These are phyloP conservation scores for Magallana angulata DNA, from an alignment of 1,140 invertebrate species.

Conservation along the genomic window DNA sequence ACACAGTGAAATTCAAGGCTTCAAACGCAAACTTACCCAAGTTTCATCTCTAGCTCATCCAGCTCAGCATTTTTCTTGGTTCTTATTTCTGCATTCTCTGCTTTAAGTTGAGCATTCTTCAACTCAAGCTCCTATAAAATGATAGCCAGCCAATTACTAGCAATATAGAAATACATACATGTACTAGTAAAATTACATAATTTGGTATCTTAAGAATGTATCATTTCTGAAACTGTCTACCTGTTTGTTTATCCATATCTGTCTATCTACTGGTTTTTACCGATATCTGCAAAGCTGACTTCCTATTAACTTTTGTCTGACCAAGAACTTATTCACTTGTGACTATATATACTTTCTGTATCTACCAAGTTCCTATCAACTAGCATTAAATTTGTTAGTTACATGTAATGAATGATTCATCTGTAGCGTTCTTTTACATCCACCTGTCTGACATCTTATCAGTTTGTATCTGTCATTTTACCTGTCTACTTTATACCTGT, in stretches of 20 bases:
- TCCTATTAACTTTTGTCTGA: too few relatives aligned
- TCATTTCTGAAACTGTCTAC: too few relatives aligned
- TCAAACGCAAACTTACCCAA: slow-evolving; percentile 64
- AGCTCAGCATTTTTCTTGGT: slow-evolving; percentile 70
- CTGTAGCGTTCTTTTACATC: neutral
- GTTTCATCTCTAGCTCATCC: slow-evolving; percentile 70
- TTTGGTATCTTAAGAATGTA: too few relatives aligned
- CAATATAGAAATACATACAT: too few relatives aligned
- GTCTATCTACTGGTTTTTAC: too few relatives aligned
- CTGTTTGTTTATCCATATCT: too few relatives aligned
- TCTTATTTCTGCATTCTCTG: slow-evolving; percentile 64
- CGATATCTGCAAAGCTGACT: too few relatives aligned
- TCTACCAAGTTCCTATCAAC: neutral
- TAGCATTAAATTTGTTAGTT: too few relatives aligned
- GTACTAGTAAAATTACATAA: too few relatives aligned
- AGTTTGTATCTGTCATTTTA: neutral
- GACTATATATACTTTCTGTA: neutral
- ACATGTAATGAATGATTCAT: neutral
- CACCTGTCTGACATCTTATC: neutral
- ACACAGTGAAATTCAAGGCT: too few relatives aligned
- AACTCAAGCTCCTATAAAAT: slow-evolving; percentile 68
- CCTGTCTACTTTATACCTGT: slow-evolving; percentile 42
- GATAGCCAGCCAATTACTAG: neutral
- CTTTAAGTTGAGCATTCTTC: slow-evolving; percentile 67
- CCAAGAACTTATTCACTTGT: too few relatives aligned